These are phyloP conservation scores for Gyps fulvus DNA, from an alignment of 2,113 vertebrate genomes.

Conservation along the genomic window DNA sequence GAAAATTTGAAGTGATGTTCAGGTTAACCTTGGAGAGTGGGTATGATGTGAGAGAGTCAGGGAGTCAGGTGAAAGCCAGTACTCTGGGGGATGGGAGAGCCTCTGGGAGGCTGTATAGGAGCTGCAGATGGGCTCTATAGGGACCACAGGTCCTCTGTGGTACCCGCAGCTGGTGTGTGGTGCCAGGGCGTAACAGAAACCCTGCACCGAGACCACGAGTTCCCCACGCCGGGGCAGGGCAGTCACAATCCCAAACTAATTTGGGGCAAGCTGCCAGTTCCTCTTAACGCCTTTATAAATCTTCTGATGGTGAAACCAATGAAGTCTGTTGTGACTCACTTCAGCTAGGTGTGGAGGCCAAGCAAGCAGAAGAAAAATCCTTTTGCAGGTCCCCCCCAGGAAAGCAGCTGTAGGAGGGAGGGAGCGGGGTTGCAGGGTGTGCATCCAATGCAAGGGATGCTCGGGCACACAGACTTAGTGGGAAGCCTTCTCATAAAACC, in stretches of 20 bases:
- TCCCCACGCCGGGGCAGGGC: rapidly evolving
- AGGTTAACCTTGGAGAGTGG: not conserved
- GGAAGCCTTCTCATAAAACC: not conserved
- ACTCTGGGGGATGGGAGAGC: rapidly evolving
- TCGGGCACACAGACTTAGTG: not conserved
- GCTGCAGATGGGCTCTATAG: not conserved
- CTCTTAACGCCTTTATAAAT: not conserved
- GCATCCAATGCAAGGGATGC: not conserved
- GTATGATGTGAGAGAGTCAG: not conserved
- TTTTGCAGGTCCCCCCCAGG: not conserved
- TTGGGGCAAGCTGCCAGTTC: not conserved
- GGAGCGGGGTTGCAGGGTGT: rapidly evolving
- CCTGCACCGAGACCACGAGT: rapidly evolving
- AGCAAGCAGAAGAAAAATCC: not conserved
- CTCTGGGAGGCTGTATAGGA: not conserved
- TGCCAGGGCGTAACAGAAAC: not conserved
- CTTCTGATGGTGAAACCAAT: not conserved
- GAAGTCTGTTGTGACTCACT: not conserved
- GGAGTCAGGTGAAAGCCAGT: not conserved
- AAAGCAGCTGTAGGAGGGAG: not conserved
- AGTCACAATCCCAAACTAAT: not conserved
- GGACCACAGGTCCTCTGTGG: not conserved
- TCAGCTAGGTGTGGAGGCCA: rapidly evolving
- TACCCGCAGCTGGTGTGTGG: not conserved
- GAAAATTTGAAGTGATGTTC: not conserved